Percentiles rank a stretch among this genome's conserved stretches.
These are phyloP conservation scores for Xerus rutilus DNA, from an alignment of 2,797 vertebrate genomes.

Conservation along the genomic window DNA sequence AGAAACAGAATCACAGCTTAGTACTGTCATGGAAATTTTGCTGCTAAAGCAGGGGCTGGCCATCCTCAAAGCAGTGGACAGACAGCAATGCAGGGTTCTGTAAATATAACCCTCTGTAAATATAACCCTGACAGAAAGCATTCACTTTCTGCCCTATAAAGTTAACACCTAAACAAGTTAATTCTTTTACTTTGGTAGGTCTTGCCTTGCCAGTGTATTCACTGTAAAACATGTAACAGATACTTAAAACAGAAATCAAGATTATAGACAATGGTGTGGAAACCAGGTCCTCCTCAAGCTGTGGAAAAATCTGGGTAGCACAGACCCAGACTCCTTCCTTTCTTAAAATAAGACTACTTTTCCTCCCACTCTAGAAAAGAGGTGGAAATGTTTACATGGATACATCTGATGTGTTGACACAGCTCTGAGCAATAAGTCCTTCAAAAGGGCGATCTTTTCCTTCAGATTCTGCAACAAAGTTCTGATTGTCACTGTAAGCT, in stretches of 20 bases:
- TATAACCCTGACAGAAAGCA: neutral
- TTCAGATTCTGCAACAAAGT: slow-evolving; percentile 94
- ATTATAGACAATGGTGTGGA: slow-evolving; percentile 57
- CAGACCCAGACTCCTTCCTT: slow-evolving; percentile 59
- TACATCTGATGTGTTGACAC: slow-evolving; percentile 95
- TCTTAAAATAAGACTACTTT: neutral
- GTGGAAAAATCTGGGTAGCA: slow-evolving; percentile 54
- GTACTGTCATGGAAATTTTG: neutral
- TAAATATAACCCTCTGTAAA: neutral
- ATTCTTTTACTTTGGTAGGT: neutral
- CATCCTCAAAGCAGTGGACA: neutral
- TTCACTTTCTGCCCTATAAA: neutral
- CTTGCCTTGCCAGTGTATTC: slow-evolving; percentile 59
- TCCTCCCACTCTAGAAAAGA: slow-evolving; percentile 59
- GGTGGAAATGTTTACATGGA: slow-evolving; percentile 85
- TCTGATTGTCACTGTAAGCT: slow-evolving; percentile 95
- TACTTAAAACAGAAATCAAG: slow-evolving; percentile 71
- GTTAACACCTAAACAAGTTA: neutral
- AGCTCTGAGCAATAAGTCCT: slow-evolving; percentile 92
- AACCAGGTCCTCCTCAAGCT: slow-evolving; percentile 72
- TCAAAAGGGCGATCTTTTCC: slow-evolving; percentile 94
- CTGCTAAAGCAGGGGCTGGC: neutral
- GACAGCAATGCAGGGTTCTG: neutral
- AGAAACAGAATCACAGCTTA: neutral
- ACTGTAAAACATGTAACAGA: slow-evolving; percentile 51